Evolutionary conservation across 2,113 vertebrate species (phyloP).

Genomic region (Rhizomys pruinosus): DNA sequence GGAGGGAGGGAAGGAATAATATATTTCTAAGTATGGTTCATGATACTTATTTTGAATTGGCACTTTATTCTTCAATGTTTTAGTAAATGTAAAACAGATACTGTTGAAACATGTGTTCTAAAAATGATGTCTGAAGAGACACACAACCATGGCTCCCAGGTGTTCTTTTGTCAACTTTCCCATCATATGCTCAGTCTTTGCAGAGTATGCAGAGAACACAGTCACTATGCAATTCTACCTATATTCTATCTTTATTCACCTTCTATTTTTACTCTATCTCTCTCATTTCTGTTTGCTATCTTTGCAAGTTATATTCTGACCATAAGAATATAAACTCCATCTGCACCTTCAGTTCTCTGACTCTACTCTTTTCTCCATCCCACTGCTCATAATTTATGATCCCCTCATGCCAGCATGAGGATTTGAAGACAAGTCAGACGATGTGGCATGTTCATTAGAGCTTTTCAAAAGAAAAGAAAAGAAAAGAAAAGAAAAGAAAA

Average conservation of each 20-base stretch:
- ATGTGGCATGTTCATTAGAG: background rate
- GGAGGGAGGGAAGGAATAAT: background rate
- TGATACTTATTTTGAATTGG: background rate
- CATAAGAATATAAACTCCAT: background rate
- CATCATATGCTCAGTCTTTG: background rate
- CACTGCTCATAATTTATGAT: background rate
- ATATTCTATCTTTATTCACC: background rate
- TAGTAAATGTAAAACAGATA: background rate
- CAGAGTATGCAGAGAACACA: background rate
- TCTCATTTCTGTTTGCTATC: background rate
- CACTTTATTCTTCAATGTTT: background rate
- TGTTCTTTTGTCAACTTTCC: background rate
- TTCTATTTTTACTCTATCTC: background rate
- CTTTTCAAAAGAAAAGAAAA: background rate
- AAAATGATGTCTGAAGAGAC: background rate
- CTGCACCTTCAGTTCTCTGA: background rate
- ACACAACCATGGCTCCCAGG: background rate
- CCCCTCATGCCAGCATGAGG: background rate
- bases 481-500: slow-evolving; percentile 9
- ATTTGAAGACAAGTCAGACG: background rate
- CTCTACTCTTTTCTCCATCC: background rate
- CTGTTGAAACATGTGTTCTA: background rate
- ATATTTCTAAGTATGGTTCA: background rate
- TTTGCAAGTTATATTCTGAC: background rate
- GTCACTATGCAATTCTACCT: background rate